These are phyloP conservation scores for Drosophila antonietae DNA, from an alignment of 2,888 invertebrate species.

Conservation along the genomic window DNA sequence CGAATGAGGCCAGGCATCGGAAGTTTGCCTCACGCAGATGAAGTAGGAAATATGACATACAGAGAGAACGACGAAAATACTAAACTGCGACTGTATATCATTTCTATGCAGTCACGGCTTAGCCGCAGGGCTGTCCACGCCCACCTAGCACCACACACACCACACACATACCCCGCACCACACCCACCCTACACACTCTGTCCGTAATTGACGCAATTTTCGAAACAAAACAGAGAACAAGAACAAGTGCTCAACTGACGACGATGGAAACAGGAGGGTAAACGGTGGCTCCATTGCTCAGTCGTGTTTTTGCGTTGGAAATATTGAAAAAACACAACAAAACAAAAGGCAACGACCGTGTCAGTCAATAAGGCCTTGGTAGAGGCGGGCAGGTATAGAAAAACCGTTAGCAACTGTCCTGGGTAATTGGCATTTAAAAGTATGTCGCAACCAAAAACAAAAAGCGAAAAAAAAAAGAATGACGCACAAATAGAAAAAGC, in stretches of 20 bases:
- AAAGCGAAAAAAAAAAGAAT: neutral
- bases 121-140: constrained; percentile 44
- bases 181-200: constrained; percentile 2
- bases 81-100: constrained; percentile 17
- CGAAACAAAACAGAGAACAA: constrained; percentile 17
- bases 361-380: constrained; percentile 23
- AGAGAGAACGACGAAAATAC: constrained; percentile 11
- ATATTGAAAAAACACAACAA: constrained; percentile 53
- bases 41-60: constrained; percentile 9
- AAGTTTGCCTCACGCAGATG: constrained; percentile 46
- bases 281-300: neutral
- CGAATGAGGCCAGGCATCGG: constrained; percentile 70
- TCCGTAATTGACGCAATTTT: constrained; percentile 72
- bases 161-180: no score
- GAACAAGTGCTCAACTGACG: constrained; percentile 45
- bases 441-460: constrained; percentile 57
- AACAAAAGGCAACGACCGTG: constrained; percentile 40
- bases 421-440: constrained; percentile 77
- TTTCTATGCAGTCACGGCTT: constrained; percentile 76
- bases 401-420: constrained; percentile 73
- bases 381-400: constrained; percentile 51
- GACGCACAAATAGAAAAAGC: neutral
- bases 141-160: neutral
- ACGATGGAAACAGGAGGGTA: neutral
- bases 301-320: constrained; percentile 67